Evolutionary conservation across 2,797 vertebrate genomes (phyloP).

Genomic region (Hypotaenidia okinawae): DNA sequence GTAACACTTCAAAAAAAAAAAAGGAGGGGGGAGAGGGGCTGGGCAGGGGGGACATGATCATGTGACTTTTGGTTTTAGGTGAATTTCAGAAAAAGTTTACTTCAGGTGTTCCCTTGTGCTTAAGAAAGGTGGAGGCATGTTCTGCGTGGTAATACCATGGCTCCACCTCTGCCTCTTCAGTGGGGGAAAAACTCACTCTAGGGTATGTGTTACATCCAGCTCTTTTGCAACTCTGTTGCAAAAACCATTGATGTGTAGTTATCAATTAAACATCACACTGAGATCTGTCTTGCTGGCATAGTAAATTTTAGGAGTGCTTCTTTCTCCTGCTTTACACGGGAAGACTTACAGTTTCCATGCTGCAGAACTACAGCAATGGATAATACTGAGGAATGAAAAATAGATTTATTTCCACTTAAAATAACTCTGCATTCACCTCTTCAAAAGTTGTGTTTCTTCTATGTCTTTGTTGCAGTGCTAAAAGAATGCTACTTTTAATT

Average conservation of each 20-base stretch:
- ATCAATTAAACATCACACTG: not conserved
- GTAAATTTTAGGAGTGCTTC: not conserved
- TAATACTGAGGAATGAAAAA: not conserved
- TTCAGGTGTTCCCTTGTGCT: not conserved
- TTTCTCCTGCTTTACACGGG: not conserved
- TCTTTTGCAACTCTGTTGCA: not conserved
- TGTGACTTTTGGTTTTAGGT: not conserved
- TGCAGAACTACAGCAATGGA: not conserved
- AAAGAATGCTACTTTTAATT: not conserved
- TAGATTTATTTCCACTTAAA: not conserved
- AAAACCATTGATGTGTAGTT: not conserved
- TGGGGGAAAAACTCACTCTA: not conserved
- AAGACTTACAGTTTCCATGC: not conserved
- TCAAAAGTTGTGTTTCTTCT: not conserved
- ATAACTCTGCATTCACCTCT: not conserved
- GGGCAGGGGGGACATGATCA: fast-evolving
- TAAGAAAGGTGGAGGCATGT: not conserved
- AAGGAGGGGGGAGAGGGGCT: no score
- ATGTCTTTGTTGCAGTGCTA: not conserved
- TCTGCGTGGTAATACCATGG: not conserved
- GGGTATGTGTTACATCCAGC: not conserved
- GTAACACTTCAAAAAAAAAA: not conserved
- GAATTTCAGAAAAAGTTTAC: not conserved
- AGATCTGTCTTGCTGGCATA: not conserved
- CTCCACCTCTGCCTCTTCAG: not conserved